Evolutionary conservation across 2,797 vertebrate species (phyloP).

Genomic region (Sebastes elongatus): DNA sequence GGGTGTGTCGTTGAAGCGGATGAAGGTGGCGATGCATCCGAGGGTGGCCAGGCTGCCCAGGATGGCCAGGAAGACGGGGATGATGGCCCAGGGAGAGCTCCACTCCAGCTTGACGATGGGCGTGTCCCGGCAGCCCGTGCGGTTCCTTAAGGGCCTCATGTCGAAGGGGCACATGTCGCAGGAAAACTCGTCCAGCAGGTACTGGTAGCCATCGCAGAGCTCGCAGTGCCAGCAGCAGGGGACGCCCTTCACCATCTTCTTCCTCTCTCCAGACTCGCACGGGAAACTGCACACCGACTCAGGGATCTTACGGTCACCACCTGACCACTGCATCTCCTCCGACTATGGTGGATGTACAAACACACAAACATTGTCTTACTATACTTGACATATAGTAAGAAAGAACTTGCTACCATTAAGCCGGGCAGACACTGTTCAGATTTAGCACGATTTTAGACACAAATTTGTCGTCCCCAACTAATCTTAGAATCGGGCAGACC

Average conservation of each 20-base stretch:
- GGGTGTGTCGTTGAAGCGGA: slow-evolving; percentile 90
- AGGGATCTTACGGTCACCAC: slow-evolving; percentile 79
- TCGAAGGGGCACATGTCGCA: slow-evolving; percentile 89
- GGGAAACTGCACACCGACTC: slow-evolving; percentile 90
- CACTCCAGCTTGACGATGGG: slow-evolving; percentile 92
- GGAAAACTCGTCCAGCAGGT: slow-evolving; percentile 87
- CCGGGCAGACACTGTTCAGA: not conserved
- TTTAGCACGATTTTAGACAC: not conserved
- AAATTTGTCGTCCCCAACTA: fast-evolving
- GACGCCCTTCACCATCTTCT: slow-evolving; percentile 96
- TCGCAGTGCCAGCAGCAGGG: slow-evolving; percentile 99
- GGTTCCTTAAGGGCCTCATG: slow-evolving; percentile 86
- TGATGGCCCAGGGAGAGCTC: slow-evolving; percentile 90
- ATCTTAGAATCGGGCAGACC: not conserved
- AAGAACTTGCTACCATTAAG: not conserved
- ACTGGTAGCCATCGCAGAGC: slow-evolving; percentile 96
- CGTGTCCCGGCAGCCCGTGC: slow-evolving; percentile 86
- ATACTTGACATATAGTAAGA: not conserved
- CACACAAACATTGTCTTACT: not conserved
- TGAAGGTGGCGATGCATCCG: slow-evolving; percentile 83
- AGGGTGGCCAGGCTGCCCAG: slow-evolving; percentile 87
- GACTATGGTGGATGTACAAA: slow-evolving; percentile 64
- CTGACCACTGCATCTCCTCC: slow-evolving; percentile 87
- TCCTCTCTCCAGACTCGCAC: slow-evolving; percentile 88
- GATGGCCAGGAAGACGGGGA: slow-evolving; percentile 88